Conservation (phyloP, 2,113 vertebrate genomes). For the Laterallus jamaicensis region DNA sequence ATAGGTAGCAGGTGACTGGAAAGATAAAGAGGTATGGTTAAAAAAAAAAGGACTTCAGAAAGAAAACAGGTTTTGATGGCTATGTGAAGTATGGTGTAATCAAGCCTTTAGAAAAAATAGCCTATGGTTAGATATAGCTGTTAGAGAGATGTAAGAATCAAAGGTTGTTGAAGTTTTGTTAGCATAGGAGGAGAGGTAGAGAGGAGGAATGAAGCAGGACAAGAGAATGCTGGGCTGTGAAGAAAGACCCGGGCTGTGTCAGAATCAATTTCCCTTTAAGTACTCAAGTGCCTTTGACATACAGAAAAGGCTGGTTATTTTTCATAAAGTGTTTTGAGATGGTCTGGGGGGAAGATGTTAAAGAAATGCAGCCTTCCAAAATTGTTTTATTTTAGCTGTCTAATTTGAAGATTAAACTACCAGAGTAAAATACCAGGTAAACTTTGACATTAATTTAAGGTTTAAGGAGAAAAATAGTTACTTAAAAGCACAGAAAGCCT, state of each 20-base stretch:
- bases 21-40: not conserved
- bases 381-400: not conserved
- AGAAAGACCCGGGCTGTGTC: not conserved
- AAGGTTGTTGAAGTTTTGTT: not conserved
- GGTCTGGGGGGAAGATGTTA: not conserved
- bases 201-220: not conserved
- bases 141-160: not conserved
- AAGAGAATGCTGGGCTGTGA: not conserved
- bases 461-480: slow-evolving; percentile 1
- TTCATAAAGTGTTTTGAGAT: not conserved
- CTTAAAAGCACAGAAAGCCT: not conserved
- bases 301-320: not conserved
- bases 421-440: not conserved
- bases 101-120: not conserved
- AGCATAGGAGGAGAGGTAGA: not conserved
- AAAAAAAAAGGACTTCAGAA: not conserved
- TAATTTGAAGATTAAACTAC: not conserved
- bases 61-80: not conserved
- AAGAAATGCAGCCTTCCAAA: not conserved
- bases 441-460: not conserved
- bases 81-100: not conserved
- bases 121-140: not conserved
- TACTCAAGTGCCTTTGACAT: not conserved
- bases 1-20: not conserved
- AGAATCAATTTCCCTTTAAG: not conserved